phyloP scores from a whole-genome alignment of 2,888 invertebrate species.

The Crioceris asparagi region DNA sequence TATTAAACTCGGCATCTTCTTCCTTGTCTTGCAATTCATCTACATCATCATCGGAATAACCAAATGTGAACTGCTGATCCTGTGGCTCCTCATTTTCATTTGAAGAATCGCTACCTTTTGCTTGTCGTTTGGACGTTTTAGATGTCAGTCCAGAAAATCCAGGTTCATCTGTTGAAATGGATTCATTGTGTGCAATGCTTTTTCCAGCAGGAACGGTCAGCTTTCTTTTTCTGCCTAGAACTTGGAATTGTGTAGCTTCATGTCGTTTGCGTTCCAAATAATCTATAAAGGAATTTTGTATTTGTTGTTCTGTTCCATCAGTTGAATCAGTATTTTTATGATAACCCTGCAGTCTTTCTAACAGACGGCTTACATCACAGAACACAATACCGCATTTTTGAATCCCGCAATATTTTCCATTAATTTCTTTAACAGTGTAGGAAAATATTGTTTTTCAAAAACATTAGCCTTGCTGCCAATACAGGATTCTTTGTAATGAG shows the following conservation, averaged over 20 bases:
- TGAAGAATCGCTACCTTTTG: too few relatives aligned
- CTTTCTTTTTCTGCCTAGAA: background rate
- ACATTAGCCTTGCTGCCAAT: background rate
- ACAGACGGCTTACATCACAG: background rate
- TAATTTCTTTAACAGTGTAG: background rate
- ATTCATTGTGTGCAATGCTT: slow-evolving; percentile 3
- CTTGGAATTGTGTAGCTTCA: background rate
- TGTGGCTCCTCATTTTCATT: too few relatives aligned
- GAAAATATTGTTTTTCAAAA: slow-evolving; percentile 5
- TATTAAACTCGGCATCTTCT: background rate
- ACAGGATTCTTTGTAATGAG: slow-evolving; percentile 6
- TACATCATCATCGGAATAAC: slow-evolving; percentile 1
- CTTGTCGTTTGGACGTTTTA: background rate
- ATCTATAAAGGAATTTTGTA: slow-evolving; percentile 2
- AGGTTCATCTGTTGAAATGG: background rate
- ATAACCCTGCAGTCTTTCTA: background rate
- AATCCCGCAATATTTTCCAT: background rate
- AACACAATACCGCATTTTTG: slow-evolving; percentile 3
- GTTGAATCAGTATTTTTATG: background rate
- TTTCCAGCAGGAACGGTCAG: too few relatives aligned
- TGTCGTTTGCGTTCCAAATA: background rate
- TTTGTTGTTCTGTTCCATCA: background rate
- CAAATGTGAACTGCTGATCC: too few relatives aligned
- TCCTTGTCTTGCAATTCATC: slow-evolving; percentile 2
- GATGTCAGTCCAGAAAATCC: background rate